Conservation (phyloP, 1,140 invertebrate species). For the Drosophila mayri region DNA sequence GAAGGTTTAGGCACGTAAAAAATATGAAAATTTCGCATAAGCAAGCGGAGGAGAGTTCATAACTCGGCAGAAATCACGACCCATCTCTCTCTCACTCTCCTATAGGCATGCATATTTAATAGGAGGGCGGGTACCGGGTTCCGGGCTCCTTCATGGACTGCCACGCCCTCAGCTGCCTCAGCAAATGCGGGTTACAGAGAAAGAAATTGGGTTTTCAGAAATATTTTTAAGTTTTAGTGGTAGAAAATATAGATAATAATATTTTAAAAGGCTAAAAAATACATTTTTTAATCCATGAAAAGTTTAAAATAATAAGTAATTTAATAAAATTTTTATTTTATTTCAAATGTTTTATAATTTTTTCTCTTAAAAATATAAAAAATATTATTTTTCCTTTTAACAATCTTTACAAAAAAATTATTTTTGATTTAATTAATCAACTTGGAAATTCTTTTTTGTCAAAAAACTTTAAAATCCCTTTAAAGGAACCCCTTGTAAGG, state of each 20-base stretch:
- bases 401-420: neutral
- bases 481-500: too few species aligned
- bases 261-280: neutral
- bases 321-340: neutral
- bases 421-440: neutral
- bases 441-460: too few species aligned
- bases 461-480: neutral
- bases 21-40: slow-evolving; percentile 76
- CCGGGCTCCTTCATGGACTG: neutral
- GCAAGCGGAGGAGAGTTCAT: slow-evolving; percentile 60
- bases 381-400: too few species aligned
- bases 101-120: slow-evolving; percentile 81
- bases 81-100: slow-evolving; percentile 11
- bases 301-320: neutral
- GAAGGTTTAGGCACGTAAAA: slow-evolving; percentile 68
- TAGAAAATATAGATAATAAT: too few species aligned
- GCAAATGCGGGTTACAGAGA: neutral
- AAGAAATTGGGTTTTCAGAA: neutral
- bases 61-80: slow-evolving; percentile 54
- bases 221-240: neutral
- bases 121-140: slow-evolving; percentile 24
- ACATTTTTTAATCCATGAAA: neutral
- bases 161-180: neutral
- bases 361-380: too few species aligned
- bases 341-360: neutral